phyloP scores from a whole-genome alignment of 2,113 vertebrate species.

The Neodontobutis hainanensis region DNA sequence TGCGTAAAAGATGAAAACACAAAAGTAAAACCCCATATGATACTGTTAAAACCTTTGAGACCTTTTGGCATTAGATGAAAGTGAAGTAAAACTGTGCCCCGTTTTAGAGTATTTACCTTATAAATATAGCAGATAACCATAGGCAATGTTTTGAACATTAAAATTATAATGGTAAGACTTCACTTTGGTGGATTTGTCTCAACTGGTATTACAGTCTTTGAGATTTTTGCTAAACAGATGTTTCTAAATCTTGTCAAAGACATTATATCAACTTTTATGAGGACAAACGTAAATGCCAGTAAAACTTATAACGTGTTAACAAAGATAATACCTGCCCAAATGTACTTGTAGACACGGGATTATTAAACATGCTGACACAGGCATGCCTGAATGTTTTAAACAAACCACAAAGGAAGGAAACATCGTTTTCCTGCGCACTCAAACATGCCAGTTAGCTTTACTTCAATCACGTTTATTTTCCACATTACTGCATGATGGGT shows the following conservation, averaged over 20 bases:
- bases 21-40: not conserved
- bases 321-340: not conserved
- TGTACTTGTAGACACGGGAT: not conserved
- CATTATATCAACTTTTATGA: slow-evolving; percentile 4
- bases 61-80: not conserved
- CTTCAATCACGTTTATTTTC: slow-evolving; percentile 2
- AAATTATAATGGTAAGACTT: slow-evolving; percentile 6
- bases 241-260: not conserved
- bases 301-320: slow-evolving; percentile 9
- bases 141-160: not conserved
- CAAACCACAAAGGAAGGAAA: not conserved
- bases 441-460: not conserved
- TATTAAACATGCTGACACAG: slow-evolving; percentile 4
- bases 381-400: not conserved
- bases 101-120: not conserved
- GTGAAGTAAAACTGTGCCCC: not conserved
- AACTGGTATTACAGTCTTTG: slow-evolving; percentile 1
- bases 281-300: not conserved
- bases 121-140: not conserved
- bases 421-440: not conserved
- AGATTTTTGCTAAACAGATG: slow-evolving; percentile 1
- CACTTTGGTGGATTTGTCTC: slow-evolving; percentile 4
- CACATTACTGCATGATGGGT: not conserved
- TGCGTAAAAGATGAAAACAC: not conserved
- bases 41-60: not conserved